Conservation (phyloP, 2,113 vertebrate genomes). For the Notarius quadriscutis region DNA sequence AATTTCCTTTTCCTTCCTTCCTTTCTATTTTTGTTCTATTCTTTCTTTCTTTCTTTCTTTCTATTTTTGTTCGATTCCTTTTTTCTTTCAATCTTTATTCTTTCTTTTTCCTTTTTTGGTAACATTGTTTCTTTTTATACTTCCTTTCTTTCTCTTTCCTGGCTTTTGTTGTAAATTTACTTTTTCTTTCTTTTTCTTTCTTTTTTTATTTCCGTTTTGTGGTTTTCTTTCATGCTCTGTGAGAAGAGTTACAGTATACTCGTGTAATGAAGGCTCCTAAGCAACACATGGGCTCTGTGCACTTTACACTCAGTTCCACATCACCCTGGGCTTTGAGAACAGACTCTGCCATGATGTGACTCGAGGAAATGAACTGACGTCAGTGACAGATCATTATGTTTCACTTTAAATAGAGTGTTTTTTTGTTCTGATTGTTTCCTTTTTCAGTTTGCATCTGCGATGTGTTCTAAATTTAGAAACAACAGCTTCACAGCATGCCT, state of each 20-base stretch:
- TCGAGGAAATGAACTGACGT: background rate
- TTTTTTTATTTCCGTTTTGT: background rate
- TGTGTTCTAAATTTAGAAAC: background rate
- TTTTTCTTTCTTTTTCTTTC: background rate
- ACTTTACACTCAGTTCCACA: background rate
- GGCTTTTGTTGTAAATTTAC: background rate
- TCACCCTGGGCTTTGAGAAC: background rate
- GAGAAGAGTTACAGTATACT: background rate
- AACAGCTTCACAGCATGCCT: background rate
- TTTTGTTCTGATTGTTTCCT: background rate
- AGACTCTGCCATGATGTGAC: slow-evolving; percentile 6
- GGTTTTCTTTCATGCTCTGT: background rate
- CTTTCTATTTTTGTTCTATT: background rate
- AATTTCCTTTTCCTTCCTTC: background rate
- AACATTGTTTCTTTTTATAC: background rate
- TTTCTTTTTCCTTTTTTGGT: background rate
- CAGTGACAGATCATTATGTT: slow-evolving; percentile 1
- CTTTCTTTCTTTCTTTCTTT: no score
- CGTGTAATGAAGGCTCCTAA: background rate
- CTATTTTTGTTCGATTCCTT: background rate
- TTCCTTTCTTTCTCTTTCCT: background rate
- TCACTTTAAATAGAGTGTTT: slow-evolving; percentile 8
- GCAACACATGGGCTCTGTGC: background rate
- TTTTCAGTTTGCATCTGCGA: slow-evolving; percentile 6
- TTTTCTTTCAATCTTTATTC: background rate